Evolutionary conservation across 1,140 invertebrate species (phyloP), one percentile per base, ranked within the genome.

Genomic region (Neelides sp.): DNA sequence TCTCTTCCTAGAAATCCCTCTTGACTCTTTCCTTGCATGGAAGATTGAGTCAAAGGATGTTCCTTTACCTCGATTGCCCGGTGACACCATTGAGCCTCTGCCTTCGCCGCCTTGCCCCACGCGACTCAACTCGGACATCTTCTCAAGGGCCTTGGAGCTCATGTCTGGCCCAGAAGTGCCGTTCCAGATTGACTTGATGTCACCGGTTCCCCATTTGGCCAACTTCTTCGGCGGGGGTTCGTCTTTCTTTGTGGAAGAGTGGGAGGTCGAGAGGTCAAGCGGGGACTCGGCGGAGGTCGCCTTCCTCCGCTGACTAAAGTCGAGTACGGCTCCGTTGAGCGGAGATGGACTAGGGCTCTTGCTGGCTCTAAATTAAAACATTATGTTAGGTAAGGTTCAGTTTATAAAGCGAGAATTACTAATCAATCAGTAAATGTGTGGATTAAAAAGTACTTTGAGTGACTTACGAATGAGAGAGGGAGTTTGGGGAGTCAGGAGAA

Each of bases 81-180:
- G n/a, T n/a, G n/a, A n/a, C n/a, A n/a, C n/a, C n/a, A n/a, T n/a
- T n/a, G n/a, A n/a, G 4, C 27, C 30, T n/a, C 19, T 30, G 30
- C 30, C 43, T 12, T 8, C 26, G 12, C 41, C 27, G 24, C n/a
- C 32, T 44, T 49, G 46, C 28, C 84, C 82, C 5, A 87, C 68
- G 62, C 85, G 80, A 58, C 84, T 89, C 48, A 91, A 69, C 62
- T 91, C 86, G 59, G 82, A 86, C 86, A 92, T 90, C 64, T 90
- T 88, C 64, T 91, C 87, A 35, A 91, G 65, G 13, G 44, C 44
- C 17, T 60, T 60, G 22, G 58, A 57, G 27, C 48, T 57, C 50
- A 61, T 50, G 50, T 61, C 59, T 15, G 55, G 52, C 17, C 41
- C 48, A 5, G 37, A 23, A 41, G 20, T 47, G 28, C 53, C 57